Evolutionary conservation across 2,888 invertebrate species (phyloP), one percentile per base, ranked within the genome.

Genomic region (Agrochola lota): DNA sequence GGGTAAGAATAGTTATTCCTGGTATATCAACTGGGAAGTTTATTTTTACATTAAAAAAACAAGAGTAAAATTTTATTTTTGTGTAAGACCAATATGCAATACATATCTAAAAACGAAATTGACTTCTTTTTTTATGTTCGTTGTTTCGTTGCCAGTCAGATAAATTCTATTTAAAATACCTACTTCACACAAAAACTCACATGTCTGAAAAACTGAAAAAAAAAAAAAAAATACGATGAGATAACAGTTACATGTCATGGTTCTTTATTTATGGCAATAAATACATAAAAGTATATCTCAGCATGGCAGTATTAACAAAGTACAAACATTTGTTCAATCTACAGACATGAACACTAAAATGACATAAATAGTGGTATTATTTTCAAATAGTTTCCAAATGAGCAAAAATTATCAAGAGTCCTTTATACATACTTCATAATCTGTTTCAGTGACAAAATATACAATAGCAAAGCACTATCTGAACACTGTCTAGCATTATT

Each of bases 81-180:
- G 92, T 96, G 95, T 95, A 95, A 95, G 94, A 96, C 94, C 95
- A 95, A 95, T 95, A 95, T 95, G 94, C 93, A 96, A 96, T 96
- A 96, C 96, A 96, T 95, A 96, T 95, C 96, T 94, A 92, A 87
- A 91, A 92, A 93, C 88, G 73, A 81, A 66, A 69, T 43, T 35
- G 40, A 17, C 60, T 80, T 85, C 7, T 49, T 86, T 78, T 80
- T 64, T 81, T 85, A 23, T 63, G 67, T 68, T 20, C 5, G 62
- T 30, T 55, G n/a, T n/a, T 55, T 2, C n/a, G n/a, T n/a, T n/a
- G n/a, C 9, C 52, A 35, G 52, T 35, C 15, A 8, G 15, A 23
- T 17, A 46, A 6, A 26, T 67, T 7, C 0, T 66, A 26, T 20
- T 26, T 20, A 26, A 26, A 26, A 66, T 20, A 26, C 7, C 11